These are phyloP conservation scores for Rhopalosiphum maidis DNA, from an alignment of 1,140 invertebrate genomes.

Conservation along the genomic window DNA sequence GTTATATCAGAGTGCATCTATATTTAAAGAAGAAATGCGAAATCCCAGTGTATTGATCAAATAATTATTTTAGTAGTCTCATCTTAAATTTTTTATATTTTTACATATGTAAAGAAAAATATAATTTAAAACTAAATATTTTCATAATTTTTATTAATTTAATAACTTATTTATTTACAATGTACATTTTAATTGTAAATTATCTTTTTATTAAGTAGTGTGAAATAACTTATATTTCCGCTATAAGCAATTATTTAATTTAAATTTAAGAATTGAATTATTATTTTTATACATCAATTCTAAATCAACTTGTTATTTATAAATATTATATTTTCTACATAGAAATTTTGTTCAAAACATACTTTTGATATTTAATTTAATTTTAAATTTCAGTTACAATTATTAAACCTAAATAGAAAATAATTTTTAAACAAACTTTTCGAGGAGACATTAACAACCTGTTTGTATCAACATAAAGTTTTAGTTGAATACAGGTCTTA, in stretches of 20 bases:
- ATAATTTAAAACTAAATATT: neutral
- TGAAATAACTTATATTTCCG: neutral
- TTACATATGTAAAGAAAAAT: neutral
- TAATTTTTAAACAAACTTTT: neutral
- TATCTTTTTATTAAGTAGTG: neutral
- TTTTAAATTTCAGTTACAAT: neutral
- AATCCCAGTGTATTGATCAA: neutral
- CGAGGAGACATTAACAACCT: neutral
- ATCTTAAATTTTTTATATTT: neutral
- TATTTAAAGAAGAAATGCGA: neutral
- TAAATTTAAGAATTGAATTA: no score
- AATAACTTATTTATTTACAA: neutral
- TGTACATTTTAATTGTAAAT: neutral
- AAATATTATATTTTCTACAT: neutral
- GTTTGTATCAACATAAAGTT: neutral
- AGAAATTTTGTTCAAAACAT: neutral
- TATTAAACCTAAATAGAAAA: no score
- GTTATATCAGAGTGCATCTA: neutral
- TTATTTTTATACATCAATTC: neutral
- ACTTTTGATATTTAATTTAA: neutral
- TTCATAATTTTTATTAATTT: neutral
- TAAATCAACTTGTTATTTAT: neutral
- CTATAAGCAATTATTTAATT: neutral
- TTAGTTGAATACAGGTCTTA: neutral
- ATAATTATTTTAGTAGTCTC: neutral